phyloP scores from a whole-genome alignment of 1,140 invertebrate genomes.

The Lepidurus couesii region DNA sequence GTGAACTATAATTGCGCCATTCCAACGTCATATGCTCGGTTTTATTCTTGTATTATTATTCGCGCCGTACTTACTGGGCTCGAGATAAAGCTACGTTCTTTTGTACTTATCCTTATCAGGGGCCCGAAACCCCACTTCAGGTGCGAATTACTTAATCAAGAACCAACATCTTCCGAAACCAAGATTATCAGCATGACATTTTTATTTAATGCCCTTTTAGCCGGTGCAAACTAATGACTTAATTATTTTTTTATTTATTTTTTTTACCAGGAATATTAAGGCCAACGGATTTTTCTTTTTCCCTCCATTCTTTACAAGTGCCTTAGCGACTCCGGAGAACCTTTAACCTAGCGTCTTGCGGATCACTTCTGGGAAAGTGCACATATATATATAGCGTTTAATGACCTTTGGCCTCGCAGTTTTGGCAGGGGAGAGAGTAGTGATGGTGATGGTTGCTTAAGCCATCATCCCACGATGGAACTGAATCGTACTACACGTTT shows the following conservation, averaged over 20 bases:
- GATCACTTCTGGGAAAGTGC: slow-evolving; percentile 13
- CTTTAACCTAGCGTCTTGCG: not conserved
- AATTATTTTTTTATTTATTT: not conserved
- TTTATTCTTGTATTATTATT: not conserved
- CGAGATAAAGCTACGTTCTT: not conserved
- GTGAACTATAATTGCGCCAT: not conserved
- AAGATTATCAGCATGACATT: not conserved
- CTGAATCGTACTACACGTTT: not conserved
- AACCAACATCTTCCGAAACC: not conserved
- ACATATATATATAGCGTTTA: not conserved
- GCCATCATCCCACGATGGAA: slow-evolving; percentile 17
- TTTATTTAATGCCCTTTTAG: not conserved
- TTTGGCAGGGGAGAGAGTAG: not conserved
- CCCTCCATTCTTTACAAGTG: not conserved
- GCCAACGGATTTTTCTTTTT: not conserved
- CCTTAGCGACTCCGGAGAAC: not conserved
- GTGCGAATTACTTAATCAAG: slow-evolving; percentile 3
- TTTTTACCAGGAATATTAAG: not conserved
- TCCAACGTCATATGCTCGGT: not conserved
- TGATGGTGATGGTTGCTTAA: slow-evolving; percentile 15
- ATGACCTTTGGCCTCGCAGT: slow-evolving; percentile 6
- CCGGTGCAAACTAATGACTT: not conserved
- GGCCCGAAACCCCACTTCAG: not conserved
- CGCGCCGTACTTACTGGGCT: not conserved
- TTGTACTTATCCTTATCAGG: not conserved